These are phyloP conservation scores for Lanius collurio DNA, from an alignment of 2,113 vertebrate species.

Conservation along the genomic window DNA sequence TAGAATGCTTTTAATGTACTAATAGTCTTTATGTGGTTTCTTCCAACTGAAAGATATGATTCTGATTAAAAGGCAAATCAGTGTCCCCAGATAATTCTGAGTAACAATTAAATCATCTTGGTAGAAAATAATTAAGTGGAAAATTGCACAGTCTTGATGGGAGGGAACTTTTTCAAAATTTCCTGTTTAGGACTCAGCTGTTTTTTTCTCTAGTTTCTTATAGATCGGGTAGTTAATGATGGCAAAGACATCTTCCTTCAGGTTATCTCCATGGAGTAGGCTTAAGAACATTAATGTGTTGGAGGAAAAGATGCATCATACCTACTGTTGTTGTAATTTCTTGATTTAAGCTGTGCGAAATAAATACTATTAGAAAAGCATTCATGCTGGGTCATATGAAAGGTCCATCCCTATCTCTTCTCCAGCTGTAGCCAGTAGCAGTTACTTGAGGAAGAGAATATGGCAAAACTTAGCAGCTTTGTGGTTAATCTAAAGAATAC, in stretches of 20 bases:
- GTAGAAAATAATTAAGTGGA: neutral
- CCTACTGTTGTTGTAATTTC: neutral
- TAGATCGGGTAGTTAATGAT: neutral
- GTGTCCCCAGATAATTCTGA: neutral
- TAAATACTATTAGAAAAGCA: neutral
- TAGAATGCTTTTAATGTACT: neutral
- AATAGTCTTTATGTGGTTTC: neutral
- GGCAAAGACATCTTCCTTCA: neutral
- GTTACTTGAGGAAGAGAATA: neutral
- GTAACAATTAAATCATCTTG: neutral
- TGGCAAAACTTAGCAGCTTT: neutral
- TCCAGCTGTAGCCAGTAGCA: neutral
- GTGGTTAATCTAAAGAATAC: neutral
- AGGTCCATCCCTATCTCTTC: neutral
- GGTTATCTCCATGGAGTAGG: neutral
- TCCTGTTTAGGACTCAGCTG: neutral
- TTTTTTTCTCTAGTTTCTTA: neutral
- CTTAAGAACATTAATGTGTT: neutral
- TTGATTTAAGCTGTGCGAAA: neutral
- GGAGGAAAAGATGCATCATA: neutral
- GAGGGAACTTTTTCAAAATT: neutral
- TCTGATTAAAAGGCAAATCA: neutral
- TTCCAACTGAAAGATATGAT: neutral
- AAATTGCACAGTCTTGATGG: neutral
- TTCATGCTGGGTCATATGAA: neutral